Evolutionary conservation across 2,888 invertebrate species (phyloP), one percentile per base, ranked within the genome.

Genomic region (Ischnura elegans): DNA sequence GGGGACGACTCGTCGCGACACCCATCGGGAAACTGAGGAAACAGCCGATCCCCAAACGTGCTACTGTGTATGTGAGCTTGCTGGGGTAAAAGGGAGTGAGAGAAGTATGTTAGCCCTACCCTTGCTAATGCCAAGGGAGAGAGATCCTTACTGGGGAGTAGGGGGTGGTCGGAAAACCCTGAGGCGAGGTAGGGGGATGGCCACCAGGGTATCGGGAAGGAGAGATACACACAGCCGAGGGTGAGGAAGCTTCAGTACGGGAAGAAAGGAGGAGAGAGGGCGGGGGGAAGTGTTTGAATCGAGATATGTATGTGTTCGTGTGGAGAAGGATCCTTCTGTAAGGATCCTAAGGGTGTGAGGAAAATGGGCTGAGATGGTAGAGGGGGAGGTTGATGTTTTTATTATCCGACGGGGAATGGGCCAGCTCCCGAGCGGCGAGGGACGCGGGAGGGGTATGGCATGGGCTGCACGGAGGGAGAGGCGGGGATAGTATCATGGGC

Each of bases 401-500:
- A 90, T 90, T 90, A 90, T 61, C 61, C 61, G 90, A 61, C 61
- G 76, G 76, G 43, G 90, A 61, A 66, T 66, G 90, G 61, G 90
- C 61, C 8, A 76, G 36, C 36, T 29, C 29, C 10, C 36, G 76
- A 42, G 43, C 61, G 61, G 43, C 55, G 87, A 47, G 87, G 51
- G 51, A 51, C 51, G n/a, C n/a, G 87, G 13, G 51, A 66, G 5
- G 46, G 43, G 46, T 25, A n/a, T 21, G 86, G 43, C 45, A 4
- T 21, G 2, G 5, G 45, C 45, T 6, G 1, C 19, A 21, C 8
- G 86, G 45, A 5, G 25, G 45, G 86, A n/a, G 2, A 5, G 36
- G 45, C 21, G 61, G 90, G 90, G 61, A 61, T 61, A 90, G 90
- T 90, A 90, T 90, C 90, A 90, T 90, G 90, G 90, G 90, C 90